Conservation (phyloP, 2,797 vertebrate genomes). For the Falco columbarius region DNA sequence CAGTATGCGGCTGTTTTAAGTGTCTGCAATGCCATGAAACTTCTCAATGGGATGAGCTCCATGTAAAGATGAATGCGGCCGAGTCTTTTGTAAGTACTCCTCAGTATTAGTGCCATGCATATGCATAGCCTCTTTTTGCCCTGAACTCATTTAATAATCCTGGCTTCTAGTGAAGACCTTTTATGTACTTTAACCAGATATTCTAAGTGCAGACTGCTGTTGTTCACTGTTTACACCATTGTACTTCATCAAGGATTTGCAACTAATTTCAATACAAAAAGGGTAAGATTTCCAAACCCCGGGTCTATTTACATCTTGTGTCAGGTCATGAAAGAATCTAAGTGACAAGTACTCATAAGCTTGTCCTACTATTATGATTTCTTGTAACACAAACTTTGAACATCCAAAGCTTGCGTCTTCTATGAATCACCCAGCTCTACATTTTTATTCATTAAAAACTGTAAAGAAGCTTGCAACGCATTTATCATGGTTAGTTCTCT, state of each 20-base stretch:
- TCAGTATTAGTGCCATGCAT: not conserved
- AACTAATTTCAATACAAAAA: not conserved
- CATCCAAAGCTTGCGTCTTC: not conserved
- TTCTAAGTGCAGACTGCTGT: not conserved
- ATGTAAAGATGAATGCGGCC: not conserved
- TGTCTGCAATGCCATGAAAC: not conserved
- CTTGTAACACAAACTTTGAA: not conserved
- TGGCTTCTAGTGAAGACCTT: not conserved
- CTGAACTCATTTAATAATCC: not conserved
- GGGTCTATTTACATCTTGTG: not conserved
- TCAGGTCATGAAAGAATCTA: not conserved
- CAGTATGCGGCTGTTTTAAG: not conserved
- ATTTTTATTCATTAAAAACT: conserved; percentile 10
- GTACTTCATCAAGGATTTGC: not conserved
- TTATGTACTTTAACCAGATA: not conserved
- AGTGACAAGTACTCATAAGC: not conserved
- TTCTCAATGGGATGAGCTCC: not conserved
- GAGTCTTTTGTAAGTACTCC: not conserved
- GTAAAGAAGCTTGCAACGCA: not conserved
- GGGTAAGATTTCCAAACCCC: not conserved
- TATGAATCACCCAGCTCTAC: not conserved
- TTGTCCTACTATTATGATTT: not conserved
- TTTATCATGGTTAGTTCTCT: conserved; percentile 28
- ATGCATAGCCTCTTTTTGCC: not conserved
- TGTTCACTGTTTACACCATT: not conserved